Base-by-base conservation (phyloP, 2,888 invertebrate species). In the Ischnura elegans region DNA sequence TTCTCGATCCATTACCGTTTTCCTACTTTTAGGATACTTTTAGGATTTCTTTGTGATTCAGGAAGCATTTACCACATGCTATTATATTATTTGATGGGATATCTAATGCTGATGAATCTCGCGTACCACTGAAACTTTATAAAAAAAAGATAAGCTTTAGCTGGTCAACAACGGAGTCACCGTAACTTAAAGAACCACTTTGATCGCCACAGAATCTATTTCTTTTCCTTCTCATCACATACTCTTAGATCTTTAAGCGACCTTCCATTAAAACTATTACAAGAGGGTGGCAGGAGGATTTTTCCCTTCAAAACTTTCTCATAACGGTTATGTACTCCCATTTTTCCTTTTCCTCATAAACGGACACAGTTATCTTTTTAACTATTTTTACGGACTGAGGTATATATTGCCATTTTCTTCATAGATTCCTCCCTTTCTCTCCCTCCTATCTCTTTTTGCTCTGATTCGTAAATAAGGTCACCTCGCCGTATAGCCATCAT, bases 401-500 rank as follows among this genome's bases (percentile, higher is more conserved):
- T 5, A 10, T 76, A 36, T 36, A 10, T 76, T 36, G 76, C 21
- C 25, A 3, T 76, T 76, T 76, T 36, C 25, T 61, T 21, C 25
- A 2, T 19, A 19, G 10, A 3, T 21, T 19, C 55, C 2, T 25
- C 61, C n/a, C 61, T 61, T n/a, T 25, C 4, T 76, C 29, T 29
- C 36, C 16, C 76, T 51, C 13, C 36, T 76, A 29, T 16, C 61
- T 61, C 61, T 61, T 25, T 55, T n/a, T 4, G 36, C 42, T 29
- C 51, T 29, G 47, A 43, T 61, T 90, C 90, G 90, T 90, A 90
- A 90, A 66, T 90, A 90, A 55, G 61, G 61, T 90, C 90, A n/a
- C 55, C 45, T 36, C 61, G 25, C n/a, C 61, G n/a, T n/a, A 25
- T 55, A 25, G 25, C 61, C 21, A 29, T 87, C 29, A 61, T 51